Evolutionary conservation across 2,888 invertebrate species (phyloP).

Genomic region (Sphinx pinastri): DNA sequence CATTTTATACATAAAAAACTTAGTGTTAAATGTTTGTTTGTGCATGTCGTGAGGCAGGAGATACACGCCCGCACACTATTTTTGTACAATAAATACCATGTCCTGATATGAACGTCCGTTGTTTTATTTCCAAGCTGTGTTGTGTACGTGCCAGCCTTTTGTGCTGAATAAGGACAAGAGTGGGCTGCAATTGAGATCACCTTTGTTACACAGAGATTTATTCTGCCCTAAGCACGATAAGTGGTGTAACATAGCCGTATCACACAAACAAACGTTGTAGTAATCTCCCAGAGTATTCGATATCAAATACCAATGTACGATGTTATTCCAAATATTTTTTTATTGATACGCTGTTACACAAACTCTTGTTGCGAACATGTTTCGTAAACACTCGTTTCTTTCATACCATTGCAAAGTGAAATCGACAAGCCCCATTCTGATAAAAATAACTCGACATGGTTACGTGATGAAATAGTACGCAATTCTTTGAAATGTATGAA

Average conservation of each 20-base stretch:
- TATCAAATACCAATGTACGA: background rate
- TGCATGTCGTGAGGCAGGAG: constrained; percentile 80
- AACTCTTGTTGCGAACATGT: constrained; percentile 14
- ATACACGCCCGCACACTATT: constrained; percentile 83
- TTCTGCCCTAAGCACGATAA: background rate
- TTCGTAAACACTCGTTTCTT: constrained; percentile 12
- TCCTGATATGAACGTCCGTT: constrained; percentile 68
- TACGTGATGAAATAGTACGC: constrained; percentile 8
- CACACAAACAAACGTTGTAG: background rate
- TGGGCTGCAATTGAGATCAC: constrained; percentile 9
- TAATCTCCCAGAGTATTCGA: background rate
- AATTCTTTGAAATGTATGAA: constrained; percentile 9
- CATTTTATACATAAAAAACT: constrained; percentile 80
- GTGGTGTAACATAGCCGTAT: background rate
- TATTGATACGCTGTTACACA: constrained; percentile 11
- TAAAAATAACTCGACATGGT: constrained; percentile 15
- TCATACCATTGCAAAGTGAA: constrained; percentile 22
- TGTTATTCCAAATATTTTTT: constrained; percentile 10
- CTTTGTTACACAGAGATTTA: background rate
- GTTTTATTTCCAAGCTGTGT: constrained; percentile 67
- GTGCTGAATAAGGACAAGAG: constrained; percentile 4
- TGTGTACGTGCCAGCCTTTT: constrained; percentile 11
- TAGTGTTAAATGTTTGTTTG: constrained; percentile 79
- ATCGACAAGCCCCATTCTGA: constrained; percentile 21
- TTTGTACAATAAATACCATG: constrained; percentile 84